Base-by-base conservation (phyloP, 1,140 invertebrate genomes). In the Eupristina koningsbergeri region DNA sequence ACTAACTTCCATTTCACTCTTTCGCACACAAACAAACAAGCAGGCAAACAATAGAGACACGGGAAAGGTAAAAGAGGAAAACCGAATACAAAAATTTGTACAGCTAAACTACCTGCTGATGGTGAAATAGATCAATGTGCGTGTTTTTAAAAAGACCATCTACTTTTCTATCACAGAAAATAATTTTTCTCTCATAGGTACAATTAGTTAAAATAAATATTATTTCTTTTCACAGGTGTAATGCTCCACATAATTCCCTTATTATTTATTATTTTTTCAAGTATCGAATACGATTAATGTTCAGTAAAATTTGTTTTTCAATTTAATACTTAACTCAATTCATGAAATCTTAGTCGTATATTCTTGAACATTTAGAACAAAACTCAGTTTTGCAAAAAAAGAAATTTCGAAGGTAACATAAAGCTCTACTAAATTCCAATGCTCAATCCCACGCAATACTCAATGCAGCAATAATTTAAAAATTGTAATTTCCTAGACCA, bases 1-100 rank as follows among this genome's bases (percentile, higher is more conserved):
- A 75, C 47, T 75, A n/a, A n/a, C 26, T 50, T 75, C 47, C n/a
- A n/a, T 75, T 5, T 45, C 41, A 41, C 39, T 75, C 29, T 75
- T 34, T 6, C 73, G 26, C 7, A 7, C 39, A 15, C 45, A 45
- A 74, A 71, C 36, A 5, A 15, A 45, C 19, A 3, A 58, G 17
- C 29, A 11, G 19, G 53, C 22, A 34, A 41, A 19, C 75, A 39
- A 63, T 61, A 11, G 41, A 41, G 19, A 11, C 22, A 6, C 1
- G 41, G 22, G 17, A 9, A 77, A 39, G 41, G 26, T 26, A 71
- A 19, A 41, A 13, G 36, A 41, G 15, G 73, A 53, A 53, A 75
- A 39, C 3, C 17, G 75, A 3, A 13, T 8, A 19, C 19, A 73
- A 74, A 74, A 74, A 74, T 36, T 74, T 74, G 31, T 45, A 50